Evolutionary conservation across 2,797 vertebrate species (phyloP).

Genomic region (Enteromius afrohamiltoni): DNA sequence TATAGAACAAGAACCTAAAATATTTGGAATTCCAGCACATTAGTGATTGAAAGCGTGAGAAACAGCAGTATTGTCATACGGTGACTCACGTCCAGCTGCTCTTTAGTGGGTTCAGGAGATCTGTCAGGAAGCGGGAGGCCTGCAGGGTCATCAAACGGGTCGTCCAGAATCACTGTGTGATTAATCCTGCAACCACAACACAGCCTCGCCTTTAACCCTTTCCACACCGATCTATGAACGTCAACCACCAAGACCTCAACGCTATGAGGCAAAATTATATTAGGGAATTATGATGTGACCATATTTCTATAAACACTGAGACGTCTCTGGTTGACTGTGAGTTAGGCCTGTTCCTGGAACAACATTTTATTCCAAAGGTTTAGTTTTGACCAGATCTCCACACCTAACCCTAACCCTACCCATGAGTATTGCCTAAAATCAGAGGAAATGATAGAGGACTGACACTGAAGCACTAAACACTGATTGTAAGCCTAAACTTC

Average conservation of each 20-base stretch:
- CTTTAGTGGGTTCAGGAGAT: slow-evolving; percentile 92
- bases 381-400: too few relatives aligned
- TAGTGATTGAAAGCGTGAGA: too few relatives aligned
- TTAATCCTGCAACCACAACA: slow-evolving; percentile 83
- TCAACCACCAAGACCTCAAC: neutral
- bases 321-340: neutral
- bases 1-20: neutral
- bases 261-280: neutral
- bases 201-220: neutral
- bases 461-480: too few relatives aligned
- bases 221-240: neutral
- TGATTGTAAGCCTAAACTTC: too few relatives aligned
- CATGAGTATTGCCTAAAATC: too few relatives aligned
- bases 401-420: too few relatives aligned
- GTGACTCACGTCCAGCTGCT: slow-evolving; percentile 93
- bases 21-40: too few relatives aligned
- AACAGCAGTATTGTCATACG: too few relatives aligned
- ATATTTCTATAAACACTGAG: neutral
- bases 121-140: slow-evolving; percentile 87
- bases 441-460: too few relatives aligned
- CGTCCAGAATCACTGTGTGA: slow-evolving; percentile 95
- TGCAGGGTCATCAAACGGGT: slow-evolving; percentile 93
- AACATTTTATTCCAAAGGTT: too few relatives aligned
- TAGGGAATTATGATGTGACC: neutral
- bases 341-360: too few relatives aligned